Conservation (phyloP, 2,797 vertebrate genomes). For the Anguilla marmorata region DNA sequence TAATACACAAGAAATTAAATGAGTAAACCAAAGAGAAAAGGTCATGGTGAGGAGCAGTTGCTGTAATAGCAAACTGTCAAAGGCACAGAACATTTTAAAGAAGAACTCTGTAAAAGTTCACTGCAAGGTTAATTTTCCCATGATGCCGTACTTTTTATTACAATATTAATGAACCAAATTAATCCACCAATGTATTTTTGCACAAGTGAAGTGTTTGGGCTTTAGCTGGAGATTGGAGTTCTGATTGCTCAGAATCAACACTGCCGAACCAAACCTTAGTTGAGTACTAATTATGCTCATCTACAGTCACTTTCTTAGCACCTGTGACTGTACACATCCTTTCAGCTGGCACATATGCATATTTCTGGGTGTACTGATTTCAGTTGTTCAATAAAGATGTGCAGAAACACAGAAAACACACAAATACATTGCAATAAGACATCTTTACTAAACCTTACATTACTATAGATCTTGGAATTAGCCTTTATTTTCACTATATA, state of each 20-base stretch:
- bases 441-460: neutral
- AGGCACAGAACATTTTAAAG: neutral
- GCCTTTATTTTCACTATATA: neutral
- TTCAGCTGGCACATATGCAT: neutral
- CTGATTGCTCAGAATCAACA: slow-evolving; percentile 18
- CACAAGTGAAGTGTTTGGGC: slow-evolving; percentile 19
- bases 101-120: neutral
- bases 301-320: neutral
- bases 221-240: slow-evolving; percentile 13
- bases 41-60: neutral
- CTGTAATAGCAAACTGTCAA: neutral
- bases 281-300: neutral
- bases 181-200: slow-evolving; percentile 21
- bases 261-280: neutral
- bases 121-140: neutral
- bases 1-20: neutral
- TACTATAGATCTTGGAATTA: neutral
- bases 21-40: neutral
- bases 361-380: neutral
- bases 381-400: neutral
- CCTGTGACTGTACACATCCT: neutral
- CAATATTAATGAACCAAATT: slow-evolving; percentile 30
- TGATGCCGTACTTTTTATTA: slow-evolving; percentile 21
- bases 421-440: neutral
- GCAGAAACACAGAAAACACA: neutral